Base-by-base conservation (phyloP, 1,140 invertebrate species). In the Calliopsis andreniformis region DNA sequence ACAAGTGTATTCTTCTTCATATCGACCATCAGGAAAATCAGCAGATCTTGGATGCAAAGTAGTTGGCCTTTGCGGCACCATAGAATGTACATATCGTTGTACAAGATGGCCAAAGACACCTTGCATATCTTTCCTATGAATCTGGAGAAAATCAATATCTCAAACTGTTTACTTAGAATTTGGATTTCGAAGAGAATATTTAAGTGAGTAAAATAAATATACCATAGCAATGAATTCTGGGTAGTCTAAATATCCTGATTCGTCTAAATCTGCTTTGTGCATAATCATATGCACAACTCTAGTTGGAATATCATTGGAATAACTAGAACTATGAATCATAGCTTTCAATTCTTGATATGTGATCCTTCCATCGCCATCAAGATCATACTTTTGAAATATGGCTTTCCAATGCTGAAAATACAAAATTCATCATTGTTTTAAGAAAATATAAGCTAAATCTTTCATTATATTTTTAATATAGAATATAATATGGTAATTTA, bases 1-100 rank as follows among this genome's bases (percentile, higher is more conserved):
- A 86, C 97, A 97, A 35, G 94, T 95, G 92, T 98, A 98, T 87
- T 97, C 94, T 84, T 97, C 96, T 86, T 97, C 95, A 89, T 98
- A 98, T 28, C 94, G 92, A 20, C 95, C 95, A 93, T 97, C 96
- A 87, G 93, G 86, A 89, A 92, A 93, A 88, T 94, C 93, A 82
- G 90, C 80, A 82, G 90, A 93, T 76, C 79, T 79, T 81, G 83
- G 83, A 35, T 68, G 79, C 79, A 78, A 75, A 66, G 67, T 20
- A 70, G 45, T 59, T 59, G 89, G 94, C 76, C 91, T 95, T 87
- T 88, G 88, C 14, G 91, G 91, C 28, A 92, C 86, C 87, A 92
- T 86, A 10, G 85, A 82, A 87, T 91, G 89, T 89, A 93, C 86
- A 92, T 92, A 93, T 92, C 93, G 92, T 88, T 87, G 83, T 89